Evolutionary conservation across 1,140 invertebrate genomes (phyloP).

Genomic region (Trachymyrmex septentrionalis): DNA sequence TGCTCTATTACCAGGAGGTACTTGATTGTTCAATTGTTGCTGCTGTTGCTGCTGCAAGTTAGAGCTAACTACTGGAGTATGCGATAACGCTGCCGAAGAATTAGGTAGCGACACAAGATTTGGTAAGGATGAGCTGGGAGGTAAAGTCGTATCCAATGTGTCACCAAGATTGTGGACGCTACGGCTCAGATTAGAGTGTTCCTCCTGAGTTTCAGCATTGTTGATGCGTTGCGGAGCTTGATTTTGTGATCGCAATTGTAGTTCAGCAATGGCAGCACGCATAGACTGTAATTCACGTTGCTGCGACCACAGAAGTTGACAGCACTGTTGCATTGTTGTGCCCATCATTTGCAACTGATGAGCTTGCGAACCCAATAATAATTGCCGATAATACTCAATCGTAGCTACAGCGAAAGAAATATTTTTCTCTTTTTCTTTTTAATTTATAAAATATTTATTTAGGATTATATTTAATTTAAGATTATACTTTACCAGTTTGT

Average conservation of each 20-base stretch:
- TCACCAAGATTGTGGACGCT: slow-evolving; percentile 76
- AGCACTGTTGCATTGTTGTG: slow-evolving; percentile 89
- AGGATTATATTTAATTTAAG: slow-evolving; percentile 39
- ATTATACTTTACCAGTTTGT: slow-evolving; percentile 75
- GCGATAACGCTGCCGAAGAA: slow-evolving; percentile 74
- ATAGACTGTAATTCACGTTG: slow-evolving; percentile 88
- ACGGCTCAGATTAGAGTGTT: slow-evolving; percentile 79
- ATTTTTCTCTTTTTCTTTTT: slow-evolving; percentile 5
- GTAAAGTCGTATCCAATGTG: slow-evolving; percentile 76
- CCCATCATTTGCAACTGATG: slow-evolving; percentile 89
- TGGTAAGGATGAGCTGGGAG: slow-evolving; percentile 81
- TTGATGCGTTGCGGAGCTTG: slow-evolving; percentile 66
- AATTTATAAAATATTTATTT: background rate
- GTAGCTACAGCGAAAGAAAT: slow-evolving; percentile 64
- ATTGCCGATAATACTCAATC: slow-evolving; percentile 82
- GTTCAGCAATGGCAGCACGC: slow-evolving; percentile 82
- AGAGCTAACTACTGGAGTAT: slow-evolving; percentile 62
- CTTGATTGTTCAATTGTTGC: slow-evolving; percentile 93
- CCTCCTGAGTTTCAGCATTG: slow-evolving; percentile 75
- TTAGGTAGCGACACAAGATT: slow-evolving; percentile 82
- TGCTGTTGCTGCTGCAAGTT: slow-evolving; percentile 75
- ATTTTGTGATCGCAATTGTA: slow-evolving; percentile 78
- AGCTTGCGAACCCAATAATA: slow-evolving; percentile 86
- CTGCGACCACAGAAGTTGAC: slow-evolving; percentile 88
- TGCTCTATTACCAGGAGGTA: slow-evolving; percentile 93